Conservation (phyloP, 2,888 invertebrate species). For the Pterostichus niger region DNA sequence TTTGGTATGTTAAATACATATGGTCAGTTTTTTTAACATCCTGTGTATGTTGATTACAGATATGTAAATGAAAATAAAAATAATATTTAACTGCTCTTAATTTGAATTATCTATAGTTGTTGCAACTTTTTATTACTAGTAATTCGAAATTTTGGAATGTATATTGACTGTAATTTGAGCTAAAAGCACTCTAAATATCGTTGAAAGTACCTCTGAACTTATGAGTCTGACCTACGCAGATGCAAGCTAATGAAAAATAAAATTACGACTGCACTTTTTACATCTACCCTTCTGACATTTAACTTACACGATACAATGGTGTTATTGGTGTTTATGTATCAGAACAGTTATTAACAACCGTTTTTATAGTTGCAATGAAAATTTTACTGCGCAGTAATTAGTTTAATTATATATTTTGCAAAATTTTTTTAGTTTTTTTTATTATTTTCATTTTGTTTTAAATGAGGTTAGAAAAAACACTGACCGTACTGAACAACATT, state of each 20-base stretch:
- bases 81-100: too few species aligned
- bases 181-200: too few species aligned
- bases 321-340: conserved; percentile 27
- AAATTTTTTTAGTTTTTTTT: neutral
- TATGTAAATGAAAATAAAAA: too few species aligned
- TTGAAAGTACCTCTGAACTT: too few species aligned
- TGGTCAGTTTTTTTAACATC: too few species aligned
- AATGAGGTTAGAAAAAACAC: neutral
- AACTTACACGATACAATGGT: conserved; percentile 6
- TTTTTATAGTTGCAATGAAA: conserved; percentile 29
- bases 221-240: too few species aligned
- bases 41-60: too few species aligned
- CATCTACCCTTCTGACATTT: conserved; percentile 34
- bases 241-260: neutral
- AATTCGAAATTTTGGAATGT: too few species aligned
- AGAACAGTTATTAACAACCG: conserved; percentile 20
- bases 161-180: too few species aligned
- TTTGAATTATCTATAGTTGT: too few species aligned
- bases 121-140: too few species aligned
- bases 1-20: too few species aligned
- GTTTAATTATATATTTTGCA: conserved; percentile 14
- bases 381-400: conserved; percentile 36
- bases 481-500: neutral
- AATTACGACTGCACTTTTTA: conserved; percentile 34
- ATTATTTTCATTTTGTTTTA: neutral